A percentile compares a stretch with the other conserved stretches of the same genome.
Conservation (phyloP, 2,888 invertebrate species). For the Lacanobia wlatinum region DNA sequence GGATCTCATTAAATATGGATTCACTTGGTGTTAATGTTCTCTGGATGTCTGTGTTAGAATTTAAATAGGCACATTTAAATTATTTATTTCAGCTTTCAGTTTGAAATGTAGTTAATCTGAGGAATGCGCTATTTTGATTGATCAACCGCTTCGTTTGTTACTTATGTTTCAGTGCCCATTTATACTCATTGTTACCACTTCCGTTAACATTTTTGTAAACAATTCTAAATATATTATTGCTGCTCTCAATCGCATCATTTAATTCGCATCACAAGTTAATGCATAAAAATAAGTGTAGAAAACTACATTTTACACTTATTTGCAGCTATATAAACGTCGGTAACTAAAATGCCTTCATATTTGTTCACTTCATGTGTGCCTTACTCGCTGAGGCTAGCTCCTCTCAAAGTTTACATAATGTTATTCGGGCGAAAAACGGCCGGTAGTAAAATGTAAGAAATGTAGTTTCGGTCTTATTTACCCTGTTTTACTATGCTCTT, state of each 20-base stretch:
- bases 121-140: neutral
- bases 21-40: conserved; percentile 52
- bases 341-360: neutral
- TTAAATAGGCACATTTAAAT: conserved; percentile 35
- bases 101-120: conserved; percentile 12
- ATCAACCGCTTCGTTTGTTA: neutral
- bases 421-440: conserved; percentile 29
- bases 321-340: neutral
- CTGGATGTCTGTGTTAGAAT: conserved; percentile 40
- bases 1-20: conserved; percentile 70
- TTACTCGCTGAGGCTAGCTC: conserved; percentile 11
- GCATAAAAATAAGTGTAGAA: neutral
- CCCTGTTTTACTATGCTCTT: conserved; percentile 24
- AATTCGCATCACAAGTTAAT: neutral
- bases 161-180: neutral
- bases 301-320: conserved; percentile 3
- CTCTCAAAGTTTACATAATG: conserved; percentile 41
- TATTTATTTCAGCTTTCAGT: conserved; percentile 34
- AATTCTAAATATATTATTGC: neutral
- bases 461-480: conserved; percentile 31
- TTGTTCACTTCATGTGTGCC: conserved; percentile 28
- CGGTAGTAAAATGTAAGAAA: conserved; percentile 33
- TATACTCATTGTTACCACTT: no score
- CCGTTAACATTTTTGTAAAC: no score
- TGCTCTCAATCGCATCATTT: neutral